These are phyloP conservation scores for Ophion slaviceki DNA, from an alignment of 2,888 invertebrate genomes.

Conservation along the genomic window DNA sequence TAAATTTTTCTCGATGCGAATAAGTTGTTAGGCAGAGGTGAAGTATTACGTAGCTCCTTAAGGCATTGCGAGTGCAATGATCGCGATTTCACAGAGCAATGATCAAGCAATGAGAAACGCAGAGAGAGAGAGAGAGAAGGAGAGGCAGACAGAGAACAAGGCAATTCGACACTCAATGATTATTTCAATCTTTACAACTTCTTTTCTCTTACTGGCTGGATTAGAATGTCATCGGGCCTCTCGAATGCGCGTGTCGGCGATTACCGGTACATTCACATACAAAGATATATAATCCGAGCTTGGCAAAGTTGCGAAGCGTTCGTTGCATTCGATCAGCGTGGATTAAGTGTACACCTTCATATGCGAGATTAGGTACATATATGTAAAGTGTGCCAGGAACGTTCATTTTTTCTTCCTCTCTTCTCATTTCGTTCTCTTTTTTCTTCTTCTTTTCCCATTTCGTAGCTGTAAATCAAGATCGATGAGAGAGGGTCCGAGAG, in stretches of 20 bases:
- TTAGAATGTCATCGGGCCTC: slow-evolving; percentile 64
- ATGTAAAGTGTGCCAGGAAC: slow-evolving; percentile 44
- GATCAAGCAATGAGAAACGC: slow-evolving; percentile 13
- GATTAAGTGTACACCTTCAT: slow-evolving; percentile 41
- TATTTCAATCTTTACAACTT: slow-evolving; percentile 56
- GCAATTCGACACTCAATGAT: slow-evolving; percentile 60
- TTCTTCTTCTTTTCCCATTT: slow-evolving; percentile 13
- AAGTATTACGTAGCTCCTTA: slow-evolving; percentile 8
- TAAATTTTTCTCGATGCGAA: slow-evolving; percentile 3
- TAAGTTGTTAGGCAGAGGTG: slow-evolving; percentile 2
- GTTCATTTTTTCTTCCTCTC: slow-evolving; percentile 13
- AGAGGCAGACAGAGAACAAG: not conserved
- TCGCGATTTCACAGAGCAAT: slow-evolving; percentile 54
- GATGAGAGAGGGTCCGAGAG: slow-evolving; percentile 20
- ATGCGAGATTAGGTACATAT: slow-evolving; percentile 44
- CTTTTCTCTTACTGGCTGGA: slow-evolving; percentile 51
- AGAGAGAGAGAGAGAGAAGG: not conserved
- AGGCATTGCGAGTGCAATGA: slow-evolving; percentile 21
- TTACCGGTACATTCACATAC: slow-evolving; percentile 47
- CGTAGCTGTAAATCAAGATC: slow-evolving; percentile 59
- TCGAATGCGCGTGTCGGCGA: slow-evolving; percentile 58
- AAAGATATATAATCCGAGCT: slow-evolving; percentile 4
- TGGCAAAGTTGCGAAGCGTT: slow-evolving; percentile 36
- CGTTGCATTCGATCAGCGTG: slow-evolving; percentile 40
- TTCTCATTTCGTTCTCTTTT: not conserved